Evolutionary conservation across 2,113 vertebrate species (phyloP).

Genomic region (Alexandromys fortis): DNA sequence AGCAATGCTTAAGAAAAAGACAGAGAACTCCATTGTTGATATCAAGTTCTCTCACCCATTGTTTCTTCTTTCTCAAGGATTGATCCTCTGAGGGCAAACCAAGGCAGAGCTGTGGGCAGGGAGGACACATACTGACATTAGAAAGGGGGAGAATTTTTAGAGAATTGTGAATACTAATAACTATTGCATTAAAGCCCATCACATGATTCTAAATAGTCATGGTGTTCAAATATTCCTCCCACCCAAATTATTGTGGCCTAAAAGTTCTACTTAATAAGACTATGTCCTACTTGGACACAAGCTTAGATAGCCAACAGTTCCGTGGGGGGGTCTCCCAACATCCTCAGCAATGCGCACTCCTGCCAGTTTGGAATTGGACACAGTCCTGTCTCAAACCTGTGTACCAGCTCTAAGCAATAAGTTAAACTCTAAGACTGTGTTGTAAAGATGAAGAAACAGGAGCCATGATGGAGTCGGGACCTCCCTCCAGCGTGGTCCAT

Average conservation of each 20-base stretch:
- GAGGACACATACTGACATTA: neutral
- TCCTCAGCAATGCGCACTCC: neutral
- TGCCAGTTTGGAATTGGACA: neutral
- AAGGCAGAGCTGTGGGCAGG: no score
- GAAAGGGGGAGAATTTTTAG: neutral
- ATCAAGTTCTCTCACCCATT: neutral
- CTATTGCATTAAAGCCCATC: neutral
- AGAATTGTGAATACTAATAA: neutral
- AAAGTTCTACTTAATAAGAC: neutral
- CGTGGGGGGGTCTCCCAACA: neutral
- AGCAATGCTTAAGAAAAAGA: neutral
- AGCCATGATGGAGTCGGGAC: fast-evolving
- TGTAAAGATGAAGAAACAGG: neutral
- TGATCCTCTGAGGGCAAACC: neutral
- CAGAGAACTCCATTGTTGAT: neutral
- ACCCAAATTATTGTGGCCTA: neutral
- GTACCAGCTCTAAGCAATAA: neutral
- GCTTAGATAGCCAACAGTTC: neutral
- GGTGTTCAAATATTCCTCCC: neutral
- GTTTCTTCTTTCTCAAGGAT: neutral
- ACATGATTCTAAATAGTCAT: neutral
- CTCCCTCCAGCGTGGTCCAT: neutral
- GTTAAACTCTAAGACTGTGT: neutral
- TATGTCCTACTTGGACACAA: neutral
- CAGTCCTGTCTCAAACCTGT: neutral